Evolutionary conservation across 2,797 vertebrate genomes (phyloP).

Genomic region (Poliocrania exsul): DNA sequence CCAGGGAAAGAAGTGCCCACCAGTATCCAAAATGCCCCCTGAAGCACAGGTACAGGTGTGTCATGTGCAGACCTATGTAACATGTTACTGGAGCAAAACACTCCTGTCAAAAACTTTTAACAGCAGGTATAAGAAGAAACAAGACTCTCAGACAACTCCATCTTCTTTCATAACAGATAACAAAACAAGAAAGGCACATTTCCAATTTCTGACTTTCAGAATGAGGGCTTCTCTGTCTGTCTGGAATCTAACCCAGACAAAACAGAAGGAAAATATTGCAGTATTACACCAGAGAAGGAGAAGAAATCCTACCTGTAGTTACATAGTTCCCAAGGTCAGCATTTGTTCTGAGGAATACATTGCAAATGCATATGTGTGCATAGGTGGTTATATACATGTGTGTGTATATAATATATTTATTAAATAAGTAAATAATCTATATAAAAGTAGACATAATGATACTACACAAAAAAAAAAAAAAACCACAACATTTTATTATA

Average conservation of each 20-base stretch:
- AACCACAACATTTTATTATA: no score
- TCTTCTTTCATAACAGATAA: neutral
- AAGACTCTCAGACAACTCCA: neutral
- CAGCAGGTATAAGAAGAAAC: neutral
- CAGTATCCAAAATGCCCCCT: neutral
- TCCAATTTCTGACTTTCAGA: neutral
- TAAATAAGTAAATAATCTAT: neutral
- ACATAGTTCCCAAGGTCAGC: neutral
- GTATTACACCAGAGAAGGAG: neutral
- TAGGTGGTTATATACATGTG: no score
- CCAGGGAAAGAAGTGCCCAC: neutral
- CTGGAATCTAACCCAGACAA: conserved; percentile 46
- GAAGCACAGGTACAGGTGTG: accelerated
- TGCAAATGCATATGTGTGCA: neutral
- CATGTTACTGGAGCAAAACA: accelerated
- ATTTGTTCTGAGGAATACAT: conserved; percentile 45
- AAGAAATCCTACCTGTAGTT: neutral
- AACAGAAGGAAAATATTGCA: conserved; percentile 50
- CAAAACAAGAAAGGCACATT: neutral
- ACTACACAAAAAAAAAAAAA: no score
- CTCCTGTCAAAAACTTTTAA: neutral
- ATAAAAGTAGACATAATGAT: neutral
- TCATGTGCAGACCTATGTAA: accelerated
- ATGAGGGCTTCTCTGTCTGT: neutral
- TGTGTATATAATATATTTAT: neutral